A percentile compares a stretch with the other conserved stretches of the same genome.
Conservation (phyloP, 2,888 invertebrate species). For the Antitype chi region DNA sequence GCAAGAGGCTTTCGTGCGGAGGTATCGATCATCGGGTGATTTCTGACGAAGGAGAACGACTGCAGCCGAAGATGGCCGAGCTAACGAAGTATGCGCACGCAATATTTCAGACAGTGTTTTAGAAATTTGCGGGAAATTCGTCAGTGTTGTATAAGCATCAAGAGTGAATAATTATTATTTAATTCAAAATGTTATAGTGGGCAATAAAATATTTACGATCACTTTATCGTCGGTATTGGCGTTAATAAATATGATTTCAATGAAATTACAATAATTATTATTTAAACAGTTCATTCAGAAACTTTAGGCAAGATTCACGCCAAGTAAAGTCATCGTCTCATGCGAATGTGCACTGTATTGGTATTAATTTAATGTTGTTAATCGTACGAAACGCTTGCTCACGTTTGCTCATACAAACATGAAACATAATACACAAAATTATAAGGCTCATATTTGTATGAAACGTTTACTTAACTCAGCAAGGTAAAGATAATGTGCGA, state of each 20-base stretch:
- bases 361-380: neutral
- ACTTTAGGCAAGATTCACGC: neutral
- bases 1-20: slow-evolving; percentile 56
- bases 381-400: neutral
- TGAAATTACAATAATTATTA: slow-evolving; percentile 14
- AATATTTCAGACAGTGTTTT: slow-evolving; percentile 25
- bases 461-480: neutral
- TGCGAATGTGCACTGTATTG: neutral
- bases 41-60: slow-evolving; percentile 60
- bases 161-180: slow-evolving; percentile 30
- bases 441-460: neutral
- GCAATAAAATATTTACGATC: slow-evolving; percentile 20
- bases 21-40: slow-evolving; percentile 65
- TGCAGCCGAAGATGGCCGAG: slow-evolving; percentile 21
- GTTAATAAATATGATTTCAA: slow-evolving; percentile 30
- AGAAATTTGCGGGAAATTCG: slow-evolving; percentile 45
- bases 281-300: slow-evolving; percentile 1
- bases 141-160: slow-evolving; percentile 28
- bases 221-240: slow-evolving; percentile 11
- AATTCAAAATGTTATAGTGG: slow-evolving; percentile 5
- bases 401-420: neutral
- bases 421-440: neutral
- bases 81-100: slow-evolving; percentile 52
- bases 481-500: neutral
- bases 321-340: neutral